Conservation (phyloP, 2,113 vertebrate species). For the Phrynocephalus versicolor region DNA sequence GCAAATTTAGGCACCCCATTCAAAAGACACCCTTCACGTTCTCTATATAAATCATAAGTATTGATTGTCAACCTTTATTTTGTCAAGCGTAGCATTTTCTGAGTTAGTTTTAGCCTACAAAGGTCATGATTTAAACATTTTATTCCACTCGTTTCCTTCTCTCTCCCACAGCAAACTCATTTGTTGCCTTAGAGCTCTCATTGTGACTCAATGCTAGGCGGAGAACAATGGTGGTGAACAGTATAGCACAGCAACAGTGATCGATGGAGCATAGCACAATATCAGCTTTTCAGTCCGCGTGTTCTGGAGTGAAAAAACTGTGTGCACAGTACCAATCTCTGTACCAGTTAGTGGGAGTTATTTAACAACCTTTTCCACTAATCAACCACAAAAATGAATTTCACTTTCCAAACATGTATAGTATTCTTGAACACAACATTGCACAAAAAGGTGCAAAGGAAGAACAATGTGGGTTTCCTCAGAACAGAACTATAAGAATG, state of each 20-base stretch:
- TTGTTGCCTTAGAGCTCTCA: conserved; percentile 63
- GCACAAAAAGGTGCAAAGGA: neutral
- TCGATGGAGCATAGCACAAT: conserved; percentile 83
- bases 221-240: conserved; percentile 90
- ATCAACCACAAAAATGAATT: conserved; percentile 13
- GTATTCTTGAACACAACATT: conserved; percentile 40
- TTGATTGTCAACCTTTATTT: neutral
- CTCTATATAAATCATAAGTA: too few species aligned
- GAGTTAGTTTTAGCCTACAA: neutral
- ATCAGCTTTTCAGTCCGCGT: conserved; percentile 82
- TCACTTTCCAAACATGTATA: conserved; percentile 41
- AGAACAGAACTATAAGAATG: conserved; percentile 8
- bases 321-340: conserved; percentile 63
- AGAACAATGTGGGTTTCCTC: conserved; percentile 34
- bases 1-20: too few species aligned
- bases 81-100: conserved; percentile 21
- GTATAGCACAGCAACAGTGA: conserved; percentile 80
- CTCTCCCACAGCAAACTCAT: conserved; percentile 53
- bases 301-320: conserved; percentile 62
- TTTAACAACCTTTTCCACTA: conserved; percentile 34
- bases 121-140: neutral
- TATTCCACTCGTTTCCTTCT: neutral
- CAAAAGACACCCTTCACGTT: too few species aligned
- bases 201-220: conserved; percentile 69
- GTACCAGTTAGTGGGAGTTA: conserved; percentile 86